Percentiles rank a stretch among this genome's conserved stretches.
phyloP scores from a whole-genome alignment of 2,888 invertebrate species.

The Galeopsomyia nigrocyanea region DNA sequence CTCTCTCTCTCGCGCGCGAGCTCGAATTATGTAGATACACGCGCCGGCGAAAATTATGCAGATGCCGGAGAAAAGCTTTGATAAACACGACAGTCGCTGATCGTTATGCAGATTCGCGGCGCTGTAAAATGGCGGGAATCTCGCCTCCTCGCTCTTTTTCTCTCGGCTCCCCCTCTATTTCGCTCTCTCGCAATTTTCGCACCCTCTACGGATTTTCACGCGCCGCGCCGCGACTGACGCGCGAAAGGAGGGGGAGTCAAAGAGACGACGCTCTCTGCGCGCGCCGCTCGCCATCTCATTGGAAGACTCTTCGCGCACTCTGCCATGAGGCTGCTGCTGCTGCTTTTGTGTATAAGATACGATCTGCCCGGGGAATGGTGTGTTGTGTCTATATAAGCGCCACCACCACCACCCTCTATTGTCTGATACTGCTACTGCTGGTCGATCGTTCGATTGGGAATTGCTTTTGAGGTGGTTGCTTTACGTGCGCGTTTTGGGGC shows the following conservation, averaged over 20 bases:
- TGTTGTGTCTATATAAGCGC: too few species aligned
- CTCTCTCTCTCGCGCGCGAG: conserved; percentile 25
- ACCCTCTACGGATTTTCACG: conserved; percentile 49
- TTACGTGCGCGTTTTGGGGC: conserved; percentile 19
- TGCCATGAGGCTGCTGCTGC: conserved; percentile 48
- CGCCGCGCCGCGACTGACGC: too few species aligned
- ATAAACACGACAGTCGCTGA: conserved; percentile 65
- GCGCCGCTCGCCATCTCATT: conserved; percentile 58
- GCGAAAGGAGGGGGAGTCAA: too few species aligned
- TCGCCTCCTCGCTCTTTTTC: conserved; percentile 48
- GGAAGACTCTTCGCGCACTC: conserved; percentile 55
- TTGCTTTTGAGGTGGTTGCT: conserved; percentile 3
- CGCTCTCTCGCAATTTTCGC: conserved; percentile 55
- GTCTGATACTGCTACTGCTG: conserved; percentile 24
- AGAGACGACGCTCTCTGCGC: conserved; percentile 40
- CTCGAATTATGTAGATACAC: background rate
- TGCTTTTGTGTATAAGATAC: conserved; percentile 45
- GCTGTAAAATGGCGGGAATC: conserved; percentile 69
- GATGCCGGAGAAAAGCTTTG: conserved; percentile 69
- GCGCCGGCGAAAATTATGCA: conserved; percentile 66
- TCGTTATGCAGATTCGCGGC: conserved; percentile 68
- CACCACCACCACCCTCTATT: conserved; percentile 34
- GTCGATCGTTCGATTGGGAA: conserved; percentile 11
- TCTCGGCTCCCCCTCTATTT: conserved; percentile 48
- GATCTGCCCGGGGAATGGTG: too few species aligned